Evolutionary conservation across 2,888 invertebrate genomes (phyloP).

Genomic region (Argyresthia albistria): DNA sequence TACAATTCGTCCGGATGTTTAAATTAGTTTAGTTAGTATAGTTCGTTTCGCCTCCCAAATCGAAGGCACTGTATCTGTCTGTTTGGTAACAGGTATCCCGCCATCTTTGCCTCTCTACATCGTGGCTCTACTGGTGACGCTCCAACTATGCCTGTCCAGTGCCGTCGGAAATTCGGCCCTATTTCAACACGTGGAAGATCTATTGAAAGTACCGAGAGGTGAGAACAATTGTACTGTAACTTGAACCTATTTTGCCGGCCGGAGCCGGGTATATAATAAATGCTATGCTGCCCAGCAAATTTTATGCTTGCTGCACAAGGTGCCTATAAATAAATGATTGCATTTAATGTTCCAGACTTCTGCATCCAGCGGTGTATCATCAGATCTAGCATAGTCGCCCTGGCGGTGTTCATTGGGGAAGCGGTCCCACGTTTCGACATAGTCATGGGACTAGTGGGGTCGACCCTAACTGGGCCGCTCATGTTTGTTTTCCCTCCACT

Average conservation of each 20-base stretch:
- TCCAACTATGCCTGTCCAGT: slow-evolving; percentile 84
- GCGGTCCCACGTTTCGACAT: slow-evolving; percentile 88
- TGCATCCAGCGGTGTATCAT: slow-evolving; percentile 80
- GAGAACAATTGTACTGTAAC: slow-evolving; percentile 18
- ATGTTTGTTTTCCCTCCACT: slow-evolving; percentile 89
- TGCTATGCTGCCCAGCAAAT: too few species aligned
- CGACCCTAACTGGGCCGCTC: slow-evolving; percentile 85
- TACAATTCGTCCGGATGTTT: too few species aligned
- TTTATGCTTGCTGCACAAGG: too few species aligned
- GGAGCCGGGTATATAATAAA: too few species aligned
- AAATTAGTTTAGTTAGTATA: too few species aligned
- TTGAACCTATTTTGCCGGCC: too few species aligned
- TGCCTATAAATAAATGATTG: too few species aligned
- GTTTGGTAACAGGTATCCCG: slow-evolving; percentile 62
- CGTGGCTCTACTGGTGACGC: slow-evolving; percentile 80
- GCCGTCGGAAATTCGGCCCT: slow-evolving; percentile 85
- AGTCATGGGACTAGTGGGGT: slow-evolving; percentile 89
- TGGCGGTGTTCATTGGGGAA: slow-evolving; percentile 85
- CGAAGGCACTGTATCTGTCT: too few species aligned
- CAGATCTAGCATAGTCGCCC: slow-evolving; percentile 77
- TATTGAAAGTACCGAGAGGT: slow-evolving; percentile 82
- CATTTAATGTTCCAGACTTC: slow-evolving; percentile 74
- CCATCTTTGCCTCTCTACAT: slow-evolving; percentile 75
- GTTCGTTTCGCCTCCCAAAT: too few species aligned
- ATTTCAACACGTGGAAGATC: slow-evolving; percentile 87